These are phyloP conservation scores for Alosa sapidissima DNA, from an alignment of 2,797 vertebrate genomes.

Conservation along the genomic window DNA sequence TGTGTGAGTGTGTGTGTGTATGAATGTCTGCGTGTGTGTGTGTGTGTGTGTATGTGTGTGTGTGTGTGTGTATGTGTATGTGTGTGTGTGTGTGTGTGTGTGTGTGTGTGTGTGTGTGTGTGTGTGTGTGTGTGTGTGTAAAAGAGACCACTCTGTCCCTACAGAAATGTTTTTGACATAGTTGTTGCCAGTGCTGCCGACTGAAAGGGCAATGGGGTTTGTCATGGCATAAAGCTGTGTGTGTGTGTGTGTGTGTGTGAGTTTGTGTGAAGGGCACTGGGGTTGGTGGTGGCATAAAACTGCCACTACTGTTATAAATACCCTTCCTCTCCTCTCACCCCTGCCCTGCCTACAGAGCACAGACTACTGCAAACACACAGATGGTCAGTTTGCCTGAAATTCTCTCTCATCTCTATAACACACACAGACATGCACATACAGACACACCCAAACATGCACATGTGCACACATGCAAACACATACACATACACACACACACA, in stretches of 20 bases:
- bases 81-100: not conserved
- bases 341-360: not conserved
- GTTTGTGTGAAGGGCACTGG: not conserved
- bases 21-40: not conserved
- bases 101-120: not conserved
- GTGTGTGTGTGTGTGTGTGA: too few species aligned
- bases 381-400: not conserved
- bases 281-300: not conserved
- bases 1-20: not conserved
- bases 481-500: not conserved
- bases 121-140: not conserved
- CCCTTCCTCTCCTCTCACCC: not conserved
- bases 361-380: not conserved
- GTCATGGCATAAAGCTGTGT: too few species aligned
- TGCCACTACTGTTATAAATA: not conserved
- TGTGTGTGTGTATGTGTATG: not conserved
- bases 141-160: too few species aligned
- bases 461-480: not conserved
- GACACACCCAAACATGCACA: not conserved
- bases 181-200: too few species aligned
- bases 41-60: not conserved
- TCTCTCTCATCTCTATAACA: not conserved
- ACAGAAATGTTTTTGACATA: too few species aligned
- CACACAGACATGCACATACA: not conserved
- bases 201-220: too few species aligned